Base-by-base conservation (phyloP, 2,888 invertebrate genomes). In the Melanostoma mellinum region DNA sequence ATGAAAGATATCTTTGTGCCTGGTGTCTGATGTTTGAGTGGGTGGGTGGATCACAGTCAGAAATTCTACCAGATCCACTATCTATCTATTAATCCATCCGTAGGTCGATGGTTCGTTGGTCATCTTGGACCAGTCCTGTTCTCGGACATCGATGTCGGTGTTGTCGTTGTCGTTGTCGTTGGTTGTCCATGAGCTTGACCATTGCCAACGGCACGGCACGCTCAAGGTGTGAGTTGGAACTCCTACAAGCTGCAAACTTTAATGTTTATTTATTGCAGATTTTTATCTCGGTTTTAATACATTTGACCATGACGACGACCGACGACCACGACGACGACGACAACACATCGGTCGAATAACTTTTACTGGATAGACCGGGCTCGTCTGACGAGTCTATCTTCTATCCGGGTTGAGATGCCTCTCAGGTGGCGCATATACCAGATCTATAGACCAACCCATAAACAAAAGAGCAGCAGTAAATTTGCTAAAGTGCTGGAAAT, bases 191-290 rank as follows among this genome's bases (percentile, higher is more conserved):
- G 78, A 84, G 82, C 69, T 84, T 78, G 81, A 74, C 74, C 69
- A 67, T 36, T 46, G 55, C 60, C 46, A 44, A 65, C 10, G 74
- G 60, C 60, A 20, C 20, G 20, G 20, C 20, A 20, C 20, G 73
- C 60, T 68, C 65, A 69, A 79, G 84, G 84, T 84, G 84, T 79
- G 84, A 84, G 84, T 44, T 84, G 79, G 71, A 67, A 75, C 84
- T 79, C 84, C 75, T 79, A 71, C 79, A 61, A 74, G 84, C 79
- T 79, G 84, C 84, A 84, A 79, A 79, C 79, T 79, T 79, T 74
- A 74, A 79, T 79, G 74, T 79, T 84, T 84, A 79, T 84, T 84
- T 84, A 79, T 79, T 79, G 84, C 84, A 84, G 84, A 84, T 82
- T 52, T 68, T 82, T 78, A 82, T 82, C 82, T 82, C 65, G 73